Evolutionary conservation across 2,113 vertebrate genomes (phyloP), one percentile per base, ranked within the genome.

Genomic region (Diadophis punctatus): DNA sequence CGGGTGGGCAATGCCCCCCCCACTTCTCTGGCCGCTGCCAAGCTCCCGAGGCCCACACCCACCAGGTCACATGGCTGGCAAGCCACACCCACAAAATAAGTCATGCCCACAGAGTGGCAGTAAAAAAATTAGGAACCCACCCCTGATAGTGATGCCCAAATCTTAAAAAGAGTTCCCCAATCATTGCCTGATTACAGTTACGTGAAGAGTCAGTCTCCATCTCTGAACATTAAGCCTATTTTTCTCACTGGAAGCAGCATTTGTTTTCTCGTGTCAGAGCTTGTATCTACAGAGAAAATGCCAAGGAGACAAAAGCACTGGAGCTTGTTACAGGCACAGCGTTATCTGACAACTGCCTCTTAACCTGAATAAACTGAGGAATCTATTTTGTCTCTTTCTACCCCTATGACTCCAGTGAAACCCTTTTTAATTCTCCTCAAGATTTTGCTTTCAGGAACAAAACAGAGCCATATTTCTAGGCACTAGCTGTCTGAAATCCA

Each of bases 181-280:
- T 84, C n/a, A 55, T 53, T 53, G 8, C 92, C 93, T 49, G 22
- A 90, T 49, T 88, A 8, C 25, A 52, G 12, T 52, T 92, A 55
- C 46, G 11, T 18, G 16, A 43, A 43, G 18, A 43, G 18, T 39
- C 68, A 80, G 20, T 39, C 74, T 80, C 18, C 46, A 52, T 90
- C 84, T 12, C 86, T 49, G 92, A 86, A 95, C 86, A 93, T 90
- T 92, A 48, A n/a, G 2, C 1, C 34, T 53, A 2, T 89, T 91
- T 94, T 86, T 30, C 86, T 34, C 25, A 20, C 52, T 25, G 55
- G 30, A 46, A 1, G n/a, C 92, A 20, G 55, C 58, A 92, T 49
- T 23, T 53, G 86, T 86, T 20, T 94, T 34, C 92, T 91, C 86
- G 3, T 1, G 9, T 16, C 58, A 80, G 52, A 93, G 48, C n/a